Percentiles rank a stretch among this genome's conserved stretches.
Conservation (phyloP, 2,888 invertebrate species). For the Phasia obesa region DNA sequence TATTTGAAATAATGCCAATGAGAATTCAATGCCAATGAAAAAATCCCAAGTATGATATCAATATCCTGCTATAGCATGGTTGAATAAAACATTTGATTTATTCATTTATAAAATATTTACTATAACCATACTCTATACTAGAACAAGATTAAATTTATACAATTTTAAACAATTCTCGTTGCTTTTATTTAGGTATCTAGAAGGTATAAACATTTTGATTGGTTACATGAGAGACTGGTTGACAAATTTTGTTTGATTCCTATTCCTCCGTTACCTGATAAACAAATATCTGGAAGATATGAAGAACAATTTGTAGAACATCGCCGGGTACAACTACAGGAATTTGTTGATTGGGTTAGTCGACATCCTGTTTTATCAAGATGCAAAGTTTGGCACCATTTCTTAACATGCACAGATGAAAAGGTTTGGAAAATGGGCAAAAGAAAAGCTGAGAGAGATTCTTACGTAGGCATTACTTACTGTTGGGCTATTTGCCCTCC, state of each 20-base stretch:
- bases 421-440: constrained; percentile 99
- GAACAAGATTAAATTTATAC: too few species aligned
- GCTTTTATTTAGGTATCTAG: constrained; percentile 84
- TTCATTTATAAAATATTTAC: too few species aligned
- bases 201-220: constrained; percentile 99
- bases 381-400: constrained; percentile 97
- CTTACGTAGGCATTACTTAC: constrained; percentile 93
- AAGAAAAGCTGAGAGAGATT: constrained; percentile 96
- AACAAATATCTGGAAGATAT: constrained; percentile 98
- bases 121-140: too few species aligned
- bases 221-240: constrained; percentile 96
- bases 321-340: constrained; percentile 95
- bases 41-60: too few species aligned
- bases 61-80: too few species aligned
- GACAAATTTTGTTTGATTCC: constrained; percentile 97
- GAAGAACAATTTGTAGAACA: constrained; percentile 99
- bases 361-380: constrained; percentile 96
- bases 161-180: background rate
- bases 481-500: constrained; percentile 95
- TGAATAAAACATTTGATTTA: too few species aligned
- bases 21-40: too few species aligned
- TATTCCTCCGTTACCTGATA: constrained; percentile 98
- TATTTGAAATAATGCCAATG: too few species aligned
- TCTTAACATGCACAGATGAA: constrained; percentile 98
- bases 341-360: constrained; percentile 98